Base-by-base conservation (phyloP, 2,113 vertebrate species). In the Recurvirostra avosetta region DNA sequence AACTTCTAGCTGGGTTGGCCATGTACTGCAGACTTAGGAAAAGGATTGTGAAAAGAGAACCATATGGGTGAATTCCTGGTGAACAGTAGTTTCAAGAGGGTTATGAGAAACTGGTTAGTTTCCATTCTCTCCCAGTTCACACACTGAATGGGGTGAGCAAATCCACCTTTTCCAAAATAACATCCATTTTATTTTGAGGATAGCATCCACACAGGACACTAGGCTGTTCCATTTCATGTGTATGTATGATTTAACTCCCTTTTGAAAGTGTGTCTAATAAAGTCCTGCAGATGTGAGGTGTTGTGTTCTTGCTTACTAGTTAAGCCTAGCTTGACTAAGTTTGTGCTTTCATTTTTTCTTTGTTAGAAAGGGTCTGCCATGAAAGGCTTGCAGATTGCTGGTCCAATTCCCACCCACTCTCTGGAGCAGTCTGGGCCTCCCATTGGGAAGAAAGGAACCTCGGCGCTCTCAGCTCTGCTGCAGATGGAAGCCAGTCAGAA, bases 401-500 rank as follows among this genome's bases (percentile, higher is more conserved):
- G 98, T 38, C 98, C 99, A 5, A 97, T 99, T 43, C 96, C 99
- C 10, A 83, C 98, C 0, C 99, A 99, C 82, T 97, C 99, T 12
- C 80, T 99, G 1, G 99, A 99, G 85, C 98, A 99, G 6, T 40
- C 98, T 14, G 98, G 95, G 3, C 98, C 99, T 62, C 98, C 98
- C 0, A 97, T 99, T 67, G 99, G 98, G 62, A 99, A 99, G 96
- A 99, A 99, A 91, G 99, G 99, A 73, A 99, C 99, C 2, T 99
- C 99, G 0, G 99, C 98, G 1, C 97, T 99, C 25, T 99, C 99
- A 2, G 99, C 99, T 27, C 97, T 99, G 87, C 96, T 99, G 95
- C 99, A 99, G 96, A 98, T 99, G 98, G 99, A 99, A 73, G 99
- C 99, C 96, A 99, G 97, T 97, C 99, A 99, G 90, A 99, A 99